These are phyloP conservation scores for Acronicta leporina DNA, from an alignment of 2,888 invertebrate species.

Conservation along the genomic window DNA sequence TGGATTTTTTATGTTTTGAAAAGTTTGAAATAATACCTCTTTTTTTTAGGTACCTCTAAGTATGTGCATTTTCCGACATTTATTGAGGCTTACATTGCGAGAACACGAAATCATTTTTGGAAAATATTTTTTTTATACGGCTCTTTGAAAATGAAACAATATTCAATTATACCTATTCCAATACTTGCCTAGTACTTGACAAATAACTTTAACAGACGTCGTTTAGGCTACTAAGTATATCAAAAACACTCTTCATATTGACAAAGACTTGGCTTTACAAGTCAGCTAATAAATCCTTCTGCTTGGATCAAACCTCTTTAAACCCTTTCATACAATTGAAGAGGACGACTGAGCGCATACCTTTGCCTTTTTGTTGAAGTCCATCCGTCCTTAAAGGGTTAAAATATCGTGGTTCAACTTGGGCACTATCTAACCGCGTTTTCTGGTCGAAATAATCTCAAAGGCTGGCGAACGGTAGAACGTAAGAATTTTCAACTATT, in stretches of 20 bases:
- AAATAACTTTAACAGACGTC: too few relatives aligned
- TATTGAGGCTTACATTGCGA: too few relatives aligned
- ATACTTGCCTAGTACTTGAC: too few relatives aligned
- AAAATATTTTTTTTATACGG: too few relatives aligned
- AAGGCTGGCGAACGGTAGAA: slow-evolving; percentile 31
- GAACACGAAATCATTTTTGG: too few relatives aligned
- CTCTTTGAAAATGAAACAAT: too few relatives aligned
- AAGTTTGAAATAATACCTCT: too few relatives aligned
- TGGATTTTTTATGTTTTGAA: too few relatives aligned
- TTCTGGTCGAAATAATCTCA: slow-evolving; percentile 52
- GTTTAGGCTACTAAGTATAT: too few relatives aligned
- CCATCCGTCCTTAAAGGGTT: slow-evolving; percentile 38
- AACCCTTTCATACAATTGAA: slow-evolving; percentile 19
- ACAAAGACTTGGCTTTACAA: neutral
- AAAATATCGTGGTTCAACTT: slow-evolving; percentile 33
- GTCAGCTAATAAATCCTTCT: neutral
- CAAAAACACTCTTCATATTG: neutral
- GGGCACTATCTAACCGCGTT: slow-evolving; percentile 42
- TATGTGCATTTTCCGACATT: too few relatives aligned
- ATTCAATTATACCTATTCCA: too few relatives aligned
- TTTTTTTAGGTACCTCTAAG: too few relatives aligned
- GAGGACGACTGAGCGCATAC: slow-evolving; percentile 14
- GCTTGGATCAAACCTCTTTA: slow-evolving; percentile 3
- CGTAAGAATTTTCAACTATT: slow-evolving; percentile 44
- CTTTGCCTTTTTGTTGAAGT: slow-evolving; percentile 30